Conservation (phyloP, 2,888 invertebrate species). For the Caenorhabditis afra region DNA sequence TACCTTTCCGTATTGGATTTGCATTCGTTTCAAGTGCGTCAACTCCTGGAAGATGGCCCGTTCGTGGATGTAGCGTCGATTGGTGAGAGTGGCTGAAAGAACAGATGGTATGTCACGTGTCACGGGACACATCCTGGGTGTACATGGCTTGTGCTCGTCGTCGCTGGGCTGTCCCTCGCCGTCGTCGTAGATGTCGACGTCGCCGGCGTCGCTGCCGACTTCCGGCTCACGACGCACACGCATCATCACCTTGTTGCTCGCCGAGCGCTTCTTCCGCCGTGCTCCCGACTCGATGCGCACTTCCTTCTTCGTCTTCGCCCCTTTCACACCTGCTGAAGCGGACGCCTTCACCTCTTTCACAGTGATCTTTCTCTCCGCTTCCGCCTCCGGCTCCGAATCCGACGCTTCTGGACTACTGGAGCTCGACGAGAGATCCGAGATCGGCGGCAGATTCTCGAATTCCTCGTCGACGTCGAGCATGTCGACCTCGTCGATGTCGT, state of each 20-base stretch:
- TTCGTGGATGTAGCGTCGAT: constrained; percentile 74
- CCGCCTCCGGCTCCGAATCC: constrained; percentile 22
- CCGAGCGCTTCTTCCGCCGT: constrained; percentile 26
- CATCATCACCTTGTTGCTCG: constrained; percentile 27
- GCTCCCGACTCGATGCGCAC: constrained; percentile 24
- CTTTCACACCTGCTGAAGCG: background rate
- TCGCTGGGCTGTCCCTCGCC: constrained; percentile 44
- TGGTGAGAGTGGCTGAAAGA: constrained; percentile 25
- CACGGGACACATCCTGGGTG: background rate
- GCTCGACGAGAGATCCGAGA: constrained; percentile 54
- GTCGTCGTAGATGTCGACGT: constrained; percentile 65
- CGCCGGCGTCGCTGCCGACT: constrained; percentile 58
- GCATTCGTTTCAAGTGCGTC: constrained; percentile 91
- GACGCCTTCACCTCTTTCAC: constrained; percentile 29
- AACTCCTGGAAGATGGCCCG: constrained; percentile 87
- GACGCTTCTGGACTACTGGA: constrained; percentile 1
- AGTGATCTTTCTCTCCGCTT: constrained; percentile 42
- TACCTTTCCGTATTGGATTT: constrained; percentile 88
- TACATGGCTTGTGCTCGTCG: constrained; percentile 22
- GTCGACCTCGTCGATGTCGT: constrained; percentile 11
- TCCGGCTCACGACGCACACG: constrained; percentile 58
- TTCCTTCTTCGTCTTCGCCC: constrained; percentile 34
- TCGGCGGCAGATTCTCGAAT: constrained; percentile 64
- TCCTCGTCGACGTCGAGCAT: constrained; percentile 57
- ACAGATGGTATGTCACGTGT: background rate